Evolutionary conservation across 2,113 vertebrate species (phyloP).

Genomic region (Naja naja): DNA sequence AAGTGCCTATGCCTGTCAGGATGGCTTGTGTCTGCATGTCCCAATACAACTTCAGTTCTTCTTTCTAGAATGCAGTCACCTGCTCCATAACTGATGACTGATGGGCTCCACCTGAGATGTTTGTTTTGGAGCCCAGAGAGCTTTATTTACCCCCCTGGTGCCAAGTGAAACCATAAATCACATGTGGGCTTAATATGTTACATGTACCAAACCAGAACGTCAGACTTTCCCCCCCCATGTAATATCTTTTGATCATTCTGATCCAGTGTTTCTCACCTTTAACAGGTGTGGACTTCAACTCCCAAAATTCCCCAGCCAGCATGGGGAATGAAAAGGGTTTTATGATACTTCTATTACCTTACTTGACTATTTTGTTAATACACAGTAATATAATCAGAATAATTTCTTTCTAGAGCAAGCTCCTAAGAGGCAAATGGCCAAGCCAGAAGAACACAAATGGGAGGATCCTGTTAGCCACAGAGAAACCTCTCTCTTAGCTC

Average conservation of each 20-base stretch:
- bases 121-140: background rate
- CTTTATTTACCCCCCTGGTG: background rate
- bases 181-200: background rate
- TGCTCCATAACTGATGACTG: background rate
- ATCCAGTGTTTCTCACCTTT: background rate
- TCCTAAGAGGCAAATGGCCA: conserved; percentile 12
- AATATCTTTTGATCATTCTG: background rate
- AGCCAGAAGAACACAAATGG: conserved; percentile 15
- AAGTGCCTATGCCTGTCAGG: background rate
- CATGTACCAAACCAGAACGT: background rate
- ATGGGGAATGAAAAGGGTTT: background rate
- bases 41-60: background rate
- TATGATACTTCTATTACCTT: fast-evolving
- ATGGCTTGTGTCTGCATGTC: background rate
- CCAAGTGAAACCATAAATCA: background rate
- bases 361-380: background rate
- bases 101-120: background rate
- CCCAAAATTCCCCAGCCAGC: background rate
- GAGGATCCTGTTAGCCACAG: background rate
- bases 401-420: conserved; percentile 22
- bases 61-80: background rate
- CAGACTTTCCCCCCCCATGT: fast-evolving
- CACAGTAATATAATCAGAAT: background rate
- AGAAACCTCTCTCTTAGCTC: conserved; percentile 29
- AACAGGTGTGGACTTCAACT: background rate